These are phyloP conservation scores for Callipepla squamata DNA, from an alignment of 2,113 vertebrate species.

Conservation along the genomic window DNA sequence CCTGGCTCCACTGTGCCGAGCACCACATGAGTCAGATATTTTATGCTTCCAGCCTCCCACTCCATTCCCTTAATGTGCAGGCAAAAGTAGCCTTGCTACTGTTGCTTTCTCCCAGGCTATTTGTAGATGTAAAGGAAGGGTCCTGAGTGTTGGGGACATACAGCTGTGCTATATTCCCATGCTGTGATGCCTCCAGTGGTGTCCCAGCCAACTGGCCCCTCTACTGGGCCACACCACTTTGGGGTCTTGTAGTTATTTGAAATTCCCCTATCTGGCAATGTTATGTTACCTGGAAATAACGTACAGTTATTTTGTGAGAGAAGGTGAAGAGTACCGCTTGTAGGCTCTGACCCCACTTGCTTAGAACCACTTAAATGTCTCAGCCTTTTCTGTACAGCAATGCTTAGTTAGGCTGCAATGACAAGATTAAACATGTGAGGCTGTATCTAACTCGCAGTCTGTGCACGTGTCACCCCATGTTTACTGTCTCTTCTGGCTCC, in stretches of 20 bases:
- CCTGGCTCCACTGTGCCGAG: fast-evolving
- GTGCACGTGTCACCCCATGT: background rate
- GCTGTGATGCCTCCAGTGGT: fast-evolving
- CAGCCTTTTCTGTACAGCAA: background rate
- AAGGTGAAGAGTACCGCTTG: background rate
- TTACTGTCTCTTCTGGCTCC: background rate
- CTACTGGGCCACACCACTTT: background rate
- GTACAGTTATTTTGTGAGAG: background rate
- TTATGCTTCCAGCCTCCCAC: background rate
- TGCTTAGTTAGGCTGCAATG: background rate
- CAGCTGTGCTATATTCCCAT: background rate
- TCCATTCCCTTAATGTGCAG: background rate
- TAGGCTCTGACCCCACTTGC: background rate
- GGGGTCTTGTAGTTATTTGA: background rate
- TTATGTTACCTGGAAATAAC: background rate
- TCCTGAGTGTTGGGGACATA: background rate
- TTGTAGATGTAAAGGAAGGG: background rate
- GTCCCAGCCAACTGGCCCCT: background rate
- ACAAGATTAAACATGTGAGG: background rate
- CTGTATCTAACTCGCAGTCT: background rate
- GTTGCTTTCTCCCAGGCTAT: background rate
- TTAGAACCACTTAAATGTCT: background rate
- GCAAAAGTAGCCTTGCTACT: background rate
- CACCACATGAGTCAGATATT: background rate
- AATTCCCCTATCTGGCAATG: background rate